phyloP scores from a whole-genome alignment of 2,888 invertebrate genomes.

The Syrphus vitripennis region DNA sequence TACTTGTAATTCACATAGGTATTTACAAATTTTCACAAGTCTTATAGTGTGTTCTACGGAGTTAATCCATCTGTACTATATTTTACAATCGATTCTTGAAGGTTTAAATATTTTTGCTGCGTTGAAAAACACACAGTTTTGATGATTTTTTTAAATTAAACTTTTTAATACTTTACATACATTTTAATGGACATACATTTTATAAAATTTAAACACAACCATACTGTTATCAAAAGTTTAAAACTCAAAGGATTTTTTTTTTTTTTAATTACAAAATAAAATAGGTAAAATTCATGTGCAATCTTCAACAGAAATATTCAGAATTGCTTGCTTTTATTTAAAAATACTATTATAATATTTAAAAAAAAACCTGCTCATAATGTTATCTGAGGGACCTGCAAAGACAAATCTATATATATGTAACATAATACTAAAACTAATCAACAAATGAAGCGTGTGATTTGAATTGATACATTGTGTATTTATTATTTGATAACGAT shows the following conservation, averaged over 20 bases:
- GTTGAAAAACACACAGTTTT: constrained; percentile 15
- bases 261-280: not conserved
- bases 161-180: constrained; percentile 5
- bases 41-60: constrained; percentile 48
- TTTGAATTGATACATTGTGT: constrained; percentile 78
- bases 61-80: constrained; percentile 18
- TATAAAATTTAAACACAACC: constrained; percentile 63
- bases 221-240: constrained; percentile 49
- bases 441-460: constrained; percentile 79
- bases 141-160: constrained; percentile 30
- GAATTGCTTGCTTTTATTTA: not conserved
- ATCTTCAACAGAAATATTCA: not conserved
- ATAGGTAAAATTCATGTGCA: constrained; percentile 8
- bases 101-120: constrained; percentile 4
- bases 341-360: constrained; percentile 1
- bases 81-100: constrained; percentile 5
- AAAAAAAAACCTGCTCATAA: not conserved
- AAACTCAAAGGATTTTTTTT: constrained; percentile 23
- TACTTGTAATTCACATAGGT: constrained; percentile 59
- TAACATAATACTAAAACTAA: constrained; percentile 76
- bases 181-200: constrained; percentile 10
- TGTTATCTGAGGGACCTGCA: constrained; percentile 27
- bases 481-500: constrained; percentile 70
- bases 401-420: constrained; percentile 29
- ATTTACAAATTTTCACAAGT: constrained; percentile 66